These are phyloP conservation scores for Rhopalosiphum maidis DNA, from an alignment of 1,140 invertebrate genomes.

Conservation along the genomic window DNA sequence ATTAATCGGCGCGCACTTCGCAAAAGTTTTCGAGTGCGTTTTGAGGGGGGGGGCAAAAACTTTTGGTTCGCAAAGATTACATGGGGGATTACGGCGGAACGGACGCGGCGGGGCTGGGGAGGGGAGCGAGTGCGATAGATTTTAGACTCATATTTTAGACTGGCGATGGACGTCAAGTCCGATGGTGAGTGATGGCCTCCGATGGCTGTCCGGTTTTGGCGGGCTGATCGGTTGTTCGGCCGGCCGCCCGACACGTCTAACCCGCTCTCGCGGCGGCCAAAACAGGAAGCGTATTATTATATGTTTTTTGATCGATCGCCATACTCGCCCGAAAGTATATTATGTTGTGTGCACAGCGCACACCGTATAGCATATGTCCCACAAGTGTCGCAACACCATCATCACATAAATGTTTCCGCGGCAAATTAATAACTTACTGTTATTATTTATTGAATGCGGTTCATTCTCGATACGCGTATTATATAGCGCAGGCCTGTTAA, in stretches of 20 bases:
- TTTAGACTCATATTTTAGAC: slow-evolving; percentile 13
- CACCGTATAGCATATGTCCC: neutral
- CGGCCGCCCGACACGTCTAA: neutral
- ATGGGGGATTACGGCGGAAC: neutral
- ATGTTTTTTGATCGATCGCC: neutral
- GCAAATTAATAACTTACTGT: neutral
- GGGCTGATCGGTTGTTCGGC: neutral
- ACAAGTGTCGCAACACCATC: neutral
- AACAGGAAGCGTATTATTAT: neutral
- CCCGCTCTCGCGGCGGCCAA: neutral
- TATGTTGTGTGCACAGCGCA: neutral
- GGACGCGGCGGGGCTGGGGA: rapidly evolving
- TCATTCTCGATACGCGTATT: neutral
- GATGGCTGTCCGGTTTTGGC: neutral
- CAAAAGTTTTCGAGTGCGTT: neutral
- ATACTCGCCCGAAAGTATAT: neutral
- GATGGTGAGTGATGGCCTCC: neutral
- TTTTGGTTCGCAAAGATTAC: neutral
- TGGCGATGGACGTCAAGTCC: neutral
- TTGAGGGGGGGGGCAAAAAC: neutral
- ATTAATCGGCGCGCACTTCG: neutral
- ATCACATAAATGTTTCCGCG: neutral
- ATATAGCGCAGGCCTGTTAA: no score
- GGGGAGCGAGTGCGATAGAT: neutral
- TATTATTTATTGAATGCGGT: neutral